Evolutionary conservation across 2,113 vertebrate genomes (phyloP).

Genomic region (Brachypteracias leptosomus): DNA sequence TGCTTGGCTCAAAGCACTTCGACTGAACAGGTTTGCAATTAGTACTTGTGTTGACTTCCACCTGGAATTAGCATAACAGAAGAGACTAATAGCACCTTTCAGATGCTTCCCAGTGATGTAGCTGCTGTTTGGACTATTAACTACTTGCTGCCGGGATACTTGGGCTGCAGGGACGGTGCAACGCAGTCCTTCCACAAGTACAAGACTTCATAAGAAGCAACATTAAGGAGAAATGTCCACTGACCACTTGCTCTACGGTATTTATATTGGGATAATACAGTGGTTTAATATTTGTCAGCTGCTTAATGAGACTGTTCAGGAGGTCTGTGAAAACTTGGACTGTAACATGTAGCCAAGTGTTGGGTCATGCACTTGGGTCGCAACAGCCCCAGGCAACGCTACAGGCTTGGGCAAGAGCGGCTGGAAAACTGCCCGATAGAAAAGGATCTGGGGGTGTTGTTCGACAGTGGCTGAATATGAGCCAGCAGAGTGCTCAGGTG

Average conservation of each 20-base stretch:
- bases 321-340: neutral
- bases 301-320: neutral
- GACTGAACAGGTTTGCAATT: conserved; percentile 25
- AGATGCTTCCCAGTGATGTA: neutral
- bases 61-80: conserved; percentile 26
- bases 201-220: neutral
- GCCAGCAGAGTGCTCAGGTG: too few species aligned
- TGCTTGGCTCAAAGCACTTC: neutral
- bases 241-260: neutral
- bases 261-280: neutral
- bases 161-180: neutral
- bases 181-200: neutral
- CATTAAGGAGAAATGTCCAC: neutral
- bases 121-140: neutral
- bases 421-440: too few species aligned
- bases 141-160: neutral
- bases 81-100: conserved; percentile 28
- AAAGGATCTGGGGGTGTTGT: too few species aligned
- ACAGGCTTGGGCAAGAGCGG: too few species aligned
- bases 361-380: too few species aligned
- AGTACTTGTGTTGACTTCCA: conserved; percentile 41
- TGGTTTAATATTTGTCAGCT: neutral
- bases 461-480: too few species aligned
- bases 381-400: too few species aligned
- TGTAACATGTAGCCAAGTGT: neutral